A percentile compares a stretch with the other conserved stretches of the same genome.
Evolutionary conservation across 2,888 invertebrate genomes (phyloP).

Genomic region (Yponomeuta sedellus): DNA sequence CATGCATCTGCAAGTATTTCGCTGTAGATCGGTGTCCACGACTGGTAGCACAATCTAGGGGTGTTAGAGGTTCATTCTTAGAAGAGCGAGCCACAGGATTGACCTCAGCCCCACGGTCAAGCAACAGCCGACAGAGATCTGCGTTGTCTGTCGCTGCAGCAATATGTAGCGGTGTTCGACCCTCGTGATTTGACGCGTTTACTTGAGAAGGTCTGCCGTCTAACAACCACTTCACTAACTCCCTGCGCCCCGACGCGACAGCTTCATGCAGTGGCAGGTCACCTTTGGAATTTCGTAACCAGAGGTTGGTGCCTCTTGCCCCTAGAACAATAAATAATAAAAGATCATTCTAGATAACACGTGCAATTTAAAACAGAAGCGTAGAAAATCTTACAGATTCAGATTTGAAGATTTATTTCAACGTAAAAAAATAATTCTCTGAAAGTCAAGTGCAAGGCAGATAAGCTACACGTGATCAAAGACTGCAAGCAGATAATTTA

Average conservation of each 20-base stretch:
- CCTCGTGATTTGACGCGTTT: conserved; percentile 93
- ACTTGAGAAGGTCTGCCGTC: conserved; percentile 88
- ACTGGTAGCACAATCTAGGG: conserved; percentile 92
- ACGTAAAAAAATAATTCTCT: no score
- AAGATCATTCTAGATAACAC: neutral
- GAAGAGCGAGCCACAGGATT: conserved; percentile 90
- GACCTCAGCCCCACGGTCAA: conserved; percentile 90
- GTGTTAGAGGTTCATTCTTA: conserved; percentile 90
- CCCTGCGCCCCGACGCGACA: conserved; percentile 91
- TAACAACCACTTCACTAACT: conserved; percentile 91
- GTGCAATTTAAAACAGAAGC: neutral
- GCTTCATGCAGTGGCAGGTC: conserved; percentile 98
- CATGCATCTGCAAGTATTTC: conserved; percentile 93
- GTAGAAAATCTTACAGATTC: no score
- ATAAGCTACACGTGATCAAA: no score
- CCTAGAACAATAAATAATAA: conserved; percentile 34
- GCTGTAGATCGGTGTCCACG: conserved; percentile 93
- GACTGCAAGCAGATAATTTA: no score
- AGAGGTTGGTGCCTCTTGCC: conserved; percentile 87
- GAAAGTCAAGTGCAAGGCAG: no score
- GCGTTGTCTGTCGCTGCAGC: conserved; percentile 96
- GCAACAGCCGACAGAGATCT: conserved; percentile 91
- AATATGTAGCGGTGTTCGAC: conserved; percentile 94
- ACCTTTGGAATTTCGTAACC: conserved; percentile 94
- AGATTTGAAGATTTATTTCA: no score